A percentile compares a stretch with the other conserved stretches of the same genome.
These are phyloP conservation scores for Dexiosoma caninum DNA, from an alignment of 2,888 invertebrate genomes.

Conservation along the genomic window DNA sequence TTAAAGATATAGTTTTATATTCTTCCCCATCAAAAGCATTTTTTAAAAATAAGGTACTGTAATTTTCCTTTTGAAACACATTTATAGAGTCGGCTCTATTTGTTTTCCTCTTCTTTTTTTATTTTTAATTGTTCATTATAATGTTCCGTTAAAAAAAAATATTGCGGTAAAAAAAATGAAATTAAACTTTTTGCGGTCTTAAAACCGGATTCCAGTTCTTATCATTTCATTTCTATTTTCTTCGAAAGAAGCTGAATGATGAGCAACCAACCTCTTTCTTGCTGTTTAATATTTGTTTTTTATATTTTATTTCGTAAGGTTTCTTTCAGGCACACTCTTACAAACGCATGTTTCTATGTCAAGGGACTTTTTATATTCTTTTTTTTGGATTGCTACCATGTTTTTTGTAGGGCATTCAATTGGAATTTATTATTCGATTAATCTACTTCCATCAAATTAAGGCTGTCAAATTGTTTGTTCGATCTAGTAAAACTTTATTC, in stretches of 20 bases:
- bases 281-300: slow-evolving; percentile 1
- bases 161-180: slow-evolving; percentile 1
- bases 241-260: slow-evolving; percentile 24
- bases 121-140: background rate
- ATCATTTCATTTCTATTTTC: slow-evolving; percentile 16
- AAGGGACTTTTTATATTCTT: background rate
- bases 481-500: too few relatives aligned
- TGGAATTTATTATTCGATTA: too few relatives aligned
- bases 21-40: too few relatives aligned
- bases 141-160: slow-evolving; percentile 24
- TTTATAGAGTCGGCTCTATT: too few relatives aligned
- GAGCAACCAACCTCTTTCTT: too few relatives aligned
- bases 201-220: slow-evolving; percentile 42
- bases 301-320: slow-evolving; percentile 38
- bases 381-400: background rate
- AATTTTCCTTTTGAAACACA: background rate
- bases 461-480: too few relatives aligned
- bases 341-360: slow-evolving; percentile 15
- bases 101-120: background rate
- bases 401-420: background rate
- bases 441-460: too few relatives aligned
- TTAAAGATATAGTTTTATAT: too few relatives aligned
- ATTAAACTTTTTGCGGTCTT: slow-evolving; percentile 34
- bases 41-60: too few relatives aligned
- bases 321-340: slow-evolving; percentile 27